Evolutionary conservation across 2,113 vertebrate species (phyloP), one percentile per base, ranked within the genome.

Genomic region (Pseudolaguvia tuberculata): DNA sequence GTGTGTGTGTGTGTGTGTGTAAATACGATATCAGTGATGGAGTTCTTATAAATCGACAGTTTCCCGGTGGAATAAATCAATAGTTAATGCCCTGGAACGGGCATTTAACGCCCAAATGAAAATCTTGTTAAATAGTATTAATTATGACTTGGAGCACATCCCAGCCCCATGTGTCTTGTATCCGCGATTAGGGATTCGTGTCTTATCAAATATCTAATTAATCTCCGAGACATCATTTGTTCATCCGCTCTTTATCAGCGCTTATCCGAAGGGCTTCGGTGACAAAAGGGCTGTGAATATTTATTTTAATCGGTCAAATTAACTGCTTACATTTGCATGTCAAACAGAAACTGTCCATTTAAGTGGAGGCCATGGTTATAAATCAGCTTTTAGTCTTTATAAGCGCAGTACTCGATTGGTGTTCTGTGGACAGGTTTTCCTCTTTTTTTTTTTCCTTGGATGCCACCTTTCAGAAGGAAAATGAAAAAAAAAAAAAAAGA

Each of bases 161-260:
- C 89, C 91, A 94, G 90, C 94, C 95, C 94, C 95, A 91, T 93
- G 95, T 94, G 95, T 93, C 93, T 98, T 98, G 96, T 98, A 96
- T 94, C 91, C 92, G 93, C 94, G 93, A 95, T 96, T 95, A 96
- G 94, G 92, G 94, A 96, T 96, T 96, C 96, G 93, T 97, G 96
- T 96, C 94, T 98, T 98, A 98, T 97, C 95, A 98, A 96, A 97
- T 97, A 96, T 98, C 96, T 96, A 97, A 98, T 98, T 98, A 96
- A 97, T 98, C 94, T 96, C 93, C 92, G 93, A 94, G 94, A 95
- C 95, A 96, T 95, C 94, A 96, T 97, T 97, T 97, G 94, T 98
- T 96, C 94, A 92, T 85, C 88, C 92, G 91, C 94, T 94, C 92
- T 96, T 97, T 96, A 96, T 96, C 92, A 91, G 89, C 89, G 91